Conservation (phyloP, 2,888 invertebrate species). For the Lapara coniferarum region DNA sequence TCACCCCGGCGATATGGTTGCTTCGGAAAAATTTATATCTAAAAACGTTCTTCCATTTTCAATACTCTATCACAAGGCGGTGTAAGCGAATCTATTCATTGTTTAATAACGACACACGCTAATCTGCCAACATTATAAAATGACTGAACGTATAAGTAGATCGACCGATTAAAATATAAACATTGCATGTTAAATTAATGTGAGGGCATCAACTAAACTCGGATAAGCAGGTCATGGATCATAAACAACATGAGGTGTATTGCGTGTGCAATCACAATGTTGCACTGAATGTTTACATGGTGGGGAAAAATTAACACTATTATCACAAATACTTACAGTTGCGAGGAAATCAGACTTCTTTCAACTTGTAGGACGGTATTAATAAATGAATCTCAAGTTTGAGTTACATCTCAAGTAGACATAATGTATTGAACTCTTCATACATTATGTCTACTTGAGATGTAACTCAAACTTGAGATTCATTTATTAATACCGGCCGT, state of each 20-base stretch:
- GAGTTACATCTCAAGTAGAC: too few species aligned
- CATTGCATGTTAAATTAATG: conserved; percentile 25
- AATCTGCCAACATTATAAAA: background rate
- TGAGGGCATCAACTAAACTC: conserved; percentile 35
- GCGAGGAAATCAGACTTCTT: conserved; percentile 42
- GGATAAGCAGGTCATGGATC: conserved; percentile 66
- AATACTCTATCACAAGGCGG: too few species aligned
- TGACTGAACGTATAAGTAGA: conserved; percentile 19
- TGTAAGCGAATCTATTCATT: background rate
- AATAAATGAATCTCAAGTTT: too few species aligned
- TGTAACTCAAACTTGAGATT: too few species aligned
- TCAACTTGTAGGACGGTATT: too few species aligned
- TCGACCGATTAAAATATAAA: conserved; percentile 31
- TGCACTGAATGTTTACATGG: conserved; percentile 26
- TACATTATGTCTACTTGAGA: too few species aligned
- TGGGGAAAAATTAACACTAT: conserved; percentile 36
- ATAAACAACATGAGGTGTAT: conserved; percentile 49
- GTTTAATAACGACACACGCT: background rate
- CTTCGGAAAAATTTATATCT: too few species aligned
- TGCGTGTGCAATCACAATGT: conserved; percentile 33
- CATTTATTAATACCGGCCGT: too few species aligned
- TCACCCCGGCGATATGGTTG: too few species aligned
- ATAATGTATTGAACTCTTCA: too few species aligned
- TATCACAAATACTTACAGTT: conserved; percentile 36
- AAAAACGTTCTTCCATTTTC: too few species aligned